phyloP scores from a whole-genome alignment of 2,888 invertebrate species.

The Arge pagana region DNA sequence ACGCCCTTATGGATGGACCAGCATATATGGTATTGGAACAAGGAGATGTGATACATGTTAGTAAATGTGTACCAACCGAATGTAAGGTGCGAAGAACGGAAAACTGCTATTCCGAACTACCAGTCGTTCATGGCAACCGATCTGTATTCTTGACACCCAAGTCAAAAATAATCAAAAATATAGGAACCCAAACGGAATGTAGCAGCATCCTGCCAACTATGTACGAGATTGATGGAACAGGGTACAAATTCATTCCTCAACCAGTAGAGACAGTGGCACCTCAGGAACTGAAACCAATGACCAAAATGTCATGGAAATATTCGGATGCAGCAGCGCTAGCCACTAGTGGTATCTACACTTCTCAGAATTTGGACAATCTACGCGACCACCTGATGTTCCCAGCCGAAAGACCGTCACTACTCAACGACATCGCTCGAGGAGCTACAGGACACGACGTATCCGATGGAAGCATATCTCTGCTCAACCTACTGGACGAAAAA shows the following conservation, averaged over 20 bases:
- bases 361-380: constrained; percentile 16
- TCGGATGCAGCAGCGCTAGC: constrained; percentile 11
- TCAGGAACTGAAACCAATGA: neutral
- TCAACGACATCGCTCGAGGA: constrained; percentile 5
- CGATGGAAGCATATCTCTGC: neutral
- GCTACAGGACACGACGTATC: constrained; percentile 1
- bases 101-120: constrained; percentile 31
- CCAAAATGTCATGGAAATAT: neutral
- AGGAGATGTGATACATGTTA: constrained; percentile 35
- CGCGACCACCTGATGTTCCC: constrained; percentile 20
- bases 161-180: constrained; percentile 31
- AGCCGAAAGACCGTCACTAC: constrained; percentile 18
- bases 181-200: constrained; percentile 30
- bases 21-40: constrained; percentile 32
- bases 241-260: constrained; percentile 22
- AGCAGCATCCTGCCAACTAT: constrained; percentile 29
- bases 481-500: constrained; percentile 25
- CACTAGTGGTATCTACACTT: constrained; percentile 22
- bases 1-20: constrained; percentile 28
- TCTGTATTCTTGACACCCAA: constrained; percentile 31
- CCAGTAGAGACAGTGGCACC: neutral
- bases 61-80: constrained; percentile 29
- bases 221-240: constrained; percentile 27
- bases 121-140: constrained; percentile 30
- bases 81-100: constrained; percentile 23